A percentile compares a stretch with the other conserved stretches of the same genome.
These are phyloP conservation scores for Okapia johnstoni DNA, from an alignment of 2,113 vertebrate genomes.

Conservation along the genomic window DNA sequence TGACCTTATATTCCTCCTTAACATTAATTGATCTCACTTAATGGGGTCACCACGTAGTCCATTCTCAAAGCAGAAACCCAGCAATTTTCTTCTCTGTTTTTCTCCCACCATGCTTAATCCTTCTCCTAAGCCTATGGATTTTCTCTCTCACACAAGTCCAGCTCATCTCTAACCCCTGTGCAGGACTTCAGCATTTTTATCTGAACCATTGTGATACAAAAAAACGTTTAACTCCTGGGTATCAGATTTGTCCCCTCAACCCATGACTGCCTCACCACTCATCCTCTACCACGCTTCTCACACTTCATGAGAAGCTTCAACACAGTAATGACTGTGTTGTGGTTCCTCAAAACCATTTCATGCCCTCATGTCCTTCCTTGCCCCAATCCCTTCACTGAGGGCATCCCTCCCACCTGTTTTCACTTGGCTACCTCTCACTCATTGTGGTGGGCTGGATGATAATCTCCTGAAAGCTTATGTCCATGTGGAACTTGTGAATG, in stretches of 20 bases:
- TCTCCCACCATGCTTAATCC: background rate
- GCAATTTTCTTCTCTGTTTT: background rate
- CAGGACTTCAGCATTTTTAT: background rate
- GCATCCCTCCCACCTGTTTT: background rate
- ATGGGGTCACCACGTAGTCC: background rate
- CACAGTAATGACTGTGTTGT: rapidly evolving
- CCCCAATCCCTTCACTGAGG: background rate
- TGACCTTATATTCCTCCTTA: background rate
- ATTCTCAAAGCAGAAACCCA: background rate
- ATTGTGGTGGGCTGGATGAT: background rate
- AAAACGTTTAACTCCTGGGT: background rate
- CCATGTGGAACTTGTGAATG: background rate
- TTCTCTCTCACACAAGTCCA: background rate
- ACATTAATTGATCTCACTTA: background rate
- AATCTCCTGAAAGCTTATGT: background rate
- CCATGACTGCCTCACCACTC: background rate
- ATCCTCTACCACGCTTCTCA: background rate
- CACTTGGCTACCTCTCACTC: background rate
- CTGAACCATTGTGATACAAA: background rate
- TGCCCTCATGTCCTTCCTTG: background rate
- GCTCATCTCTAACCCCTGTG: background rate
- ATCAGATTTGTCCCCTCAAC: background rate
- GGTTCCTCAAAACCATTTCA: background rate
- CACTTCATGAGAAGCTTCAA: too few species aligned
- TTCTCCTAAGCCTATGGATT: background rate